Evolutionary conservation across 2,113 vertebrate genomes (phyloP).

Genomic region (Psophia crepitans): DNA sequence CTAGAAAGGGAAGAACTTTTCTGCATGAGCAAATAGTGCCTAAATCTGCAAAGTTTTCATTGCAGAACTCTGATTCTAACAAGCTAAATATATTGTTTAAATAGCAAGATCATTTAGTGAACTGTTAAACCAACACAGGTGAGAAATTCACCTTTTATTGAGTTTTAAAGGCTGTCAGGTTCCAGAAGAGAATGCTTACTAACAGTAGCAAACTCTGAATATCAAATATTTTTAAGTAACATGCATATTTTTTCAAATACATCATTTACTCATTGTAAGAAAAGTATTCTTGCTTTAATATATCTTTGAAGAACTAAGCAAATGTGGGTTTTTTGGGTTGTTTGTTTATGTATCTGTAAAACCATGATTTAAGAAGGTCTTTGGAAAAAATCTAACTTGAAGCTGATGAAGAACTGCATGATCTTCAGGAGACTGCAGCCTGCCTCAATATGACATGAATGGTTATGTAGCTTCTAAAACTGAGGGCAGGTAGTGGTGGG

Average conservation of each 20-base stretch:
- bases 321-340: background rate
- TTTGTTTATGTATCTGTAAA: background rate
- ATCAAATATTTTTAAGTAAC: background rate
- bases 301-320: background rate
- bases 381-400: background rate
- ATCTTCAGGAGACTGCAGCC: background rate
- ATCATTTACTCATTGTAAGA: background rate
- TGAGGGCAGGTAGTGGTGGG: accelerated
- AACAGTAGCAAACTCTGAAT: background rate
- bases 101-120: background rate
- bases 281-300: background rate
- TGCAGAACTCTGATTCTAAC: background rate
- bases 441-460: background rate
- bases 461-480: background rate
- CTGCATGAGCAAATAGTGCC: background rate
- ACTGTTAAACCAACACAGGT: background rate
- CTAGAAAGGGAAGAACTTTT: background rate
- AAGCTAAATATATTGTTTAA: background rate
- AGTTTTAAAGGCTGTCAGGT: background rate
- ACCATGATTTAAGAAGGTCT: background rate
- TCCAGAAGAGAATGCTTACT: background rate
- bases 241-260: background rate
- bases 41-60: background rate
- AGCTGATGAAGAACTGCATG: background rate
- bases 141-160: background rate